A percentile compares a stretch with the other conserved stretches of the same genome.
phyloP scores from a whole-genome alignment of 2,113 vertebrate species.

The Micromys minutus region DNA sequence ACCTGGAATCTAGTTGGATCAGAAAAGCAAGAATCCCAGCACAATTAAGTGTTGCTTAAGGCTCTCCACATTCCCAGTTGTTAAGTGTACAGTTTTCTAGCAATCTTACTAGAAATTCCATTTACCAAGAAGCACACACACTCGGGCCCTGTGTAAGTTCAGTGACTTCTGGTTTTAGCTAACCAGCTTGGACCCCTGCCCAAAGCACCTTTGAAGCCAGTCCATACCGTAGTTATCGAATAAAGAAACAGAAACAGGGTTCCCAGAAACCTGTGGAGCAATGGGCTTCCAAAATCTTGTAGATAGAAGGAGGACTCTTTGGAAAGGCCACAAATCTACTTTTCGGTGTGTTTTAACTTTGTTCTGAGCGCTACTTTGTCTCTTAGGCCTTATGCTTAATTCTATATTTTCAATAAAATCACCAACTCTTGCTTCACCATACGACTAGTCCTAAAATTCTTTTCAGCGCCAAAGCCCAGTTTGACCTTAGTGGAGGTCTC shows the following conservation, averaged over 20 bases:
- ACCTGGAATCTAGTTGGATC: neutral
- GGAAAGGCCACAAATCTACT: neutral
- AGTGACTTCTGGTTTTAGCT: neutral
- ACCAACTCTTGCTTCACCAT: neutral
- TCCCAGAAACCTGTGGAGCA: neutral
- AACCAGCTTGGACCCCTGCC: neutral
- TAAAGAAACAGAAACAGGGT: neutral
- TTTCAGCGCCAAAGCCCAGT: neutral
- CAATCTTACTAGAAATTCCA: neutral
- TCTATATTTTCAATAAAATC: neutral
- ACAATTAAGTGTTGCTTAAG: neutral
- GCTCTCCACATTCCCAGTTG: no score
- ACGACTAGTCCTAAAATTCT: neutral
- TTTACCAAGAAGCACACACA: neutral
- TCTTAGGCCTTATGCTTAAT: neutral
- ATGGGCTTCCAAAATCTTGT: neutral
- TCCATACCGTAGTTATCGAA: neutral
- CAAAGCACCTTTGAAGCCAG: neutral
- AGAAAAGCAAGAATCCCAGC: neutral
- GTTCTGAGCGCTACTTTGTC: neutral
- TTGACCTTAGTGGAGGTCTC: neutral
- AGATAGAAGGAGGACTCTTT: neutral
- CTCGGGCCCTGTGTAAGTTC: neutral
- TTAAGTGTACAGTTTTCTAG: neutral
- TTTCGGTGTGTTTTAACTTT: neutral